phyloP scores from a whole-genome alignment of 2,113 vertebrate species.

The Tragelaphus scriptus region DNA sequence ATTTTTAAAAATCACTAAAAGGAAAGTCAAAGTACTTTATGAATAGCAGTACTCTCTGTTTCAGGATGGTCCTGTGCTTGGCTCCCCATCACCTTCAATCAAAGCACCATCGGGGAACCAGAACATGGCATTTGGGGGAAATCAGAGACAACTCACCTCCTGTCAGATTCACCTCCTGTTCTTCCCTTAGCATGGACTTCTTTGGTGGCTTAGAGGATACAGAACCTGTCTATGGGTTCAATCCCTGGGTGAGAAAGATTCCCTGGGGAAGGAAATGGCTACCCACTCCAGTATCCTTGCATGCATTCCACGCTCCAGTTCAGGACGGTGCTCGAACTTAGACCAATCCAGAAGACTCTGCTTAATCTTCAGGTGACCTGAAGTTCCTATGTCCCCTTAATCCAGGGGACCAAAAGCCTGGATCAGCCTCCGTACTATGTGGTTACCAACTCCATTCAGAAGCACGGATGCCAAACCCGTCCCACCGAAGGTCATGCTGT shows the following conservation, averaged over 20 bases:
- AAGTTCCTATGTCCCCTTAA: fast-evolving
- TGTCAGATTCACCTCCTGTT: neutral
- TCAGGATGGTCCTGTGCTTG: neutral
- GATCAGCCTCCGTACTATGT: fast-evolving
- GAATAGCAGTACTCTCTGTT: too few relatives aligned
- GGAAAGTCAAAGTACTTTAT: neutral
- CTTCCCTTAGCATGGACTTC: neutral
- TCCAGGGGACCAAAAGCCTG: neutral
- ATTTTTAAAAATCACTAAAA: neutral
- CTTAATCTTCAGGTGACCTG: neutral
- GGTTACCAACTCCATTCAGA: fast-evolving
- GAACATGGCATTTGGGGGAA: neutral
- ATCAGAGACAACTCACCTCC: neutral
- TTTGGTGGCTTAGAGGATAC: neutral
- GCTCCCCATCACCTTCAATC: neutral
- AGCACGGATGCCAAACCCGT: fast-evolving
- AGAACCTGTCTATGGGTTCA: neutral
- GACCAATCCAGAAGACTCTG: fast-evolving
- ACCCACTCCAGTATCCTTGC: neutral
- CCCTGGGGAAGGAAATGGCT: neutral
- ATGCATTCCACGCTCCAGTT: neutral
- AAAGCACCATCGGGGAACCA: neutral
- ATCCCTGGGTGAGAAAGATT: neutral
- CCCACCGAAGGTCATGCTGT: fast-evolving
- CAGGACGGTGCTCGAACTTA: fast-evolving